These are phyloP conservation scores for Otocyon megalotis DNA, from an alignment of 2,113 vertebrate species.

Conservation along the genomic window DNA sequence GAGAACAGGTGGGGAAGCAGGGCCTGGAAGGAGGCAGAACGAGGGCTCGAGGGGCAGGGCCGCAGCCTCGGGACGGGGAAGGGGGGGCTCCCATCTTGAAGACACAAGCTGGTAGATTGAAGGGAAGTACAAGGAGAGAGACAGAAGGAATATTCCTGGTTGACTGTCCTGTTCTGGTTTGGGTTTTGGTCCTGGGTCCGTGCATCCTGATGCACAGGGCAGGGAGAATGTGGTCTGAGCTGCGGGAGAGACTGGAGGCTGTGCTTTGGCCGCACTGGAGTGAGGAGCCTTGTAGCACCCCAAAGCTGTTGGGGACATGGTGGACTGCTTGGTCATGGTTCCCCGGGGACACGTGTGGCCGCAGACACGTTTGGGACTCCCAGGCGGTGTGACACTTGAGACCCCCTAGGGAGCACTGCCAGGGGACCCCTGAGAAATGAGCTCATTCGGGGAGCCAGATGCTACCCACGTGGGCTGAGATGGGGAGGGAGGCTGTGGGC, in stretches of 20 bases:
- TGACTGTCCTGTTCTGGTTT: too few relatives aligned
- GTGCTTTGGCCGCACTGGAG: too few relatives aligned
- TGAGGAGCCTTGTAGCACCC: fast-evolving
- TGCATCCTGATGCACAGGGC: background rate
- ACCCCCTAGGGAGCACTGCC: too few relatives aligned
- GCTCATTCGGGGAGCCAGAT: background rate
- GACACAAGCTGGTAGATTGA: background rate
- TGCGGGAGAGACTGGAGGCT: fast-evolving
- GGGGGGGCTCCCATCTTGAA: background rate
- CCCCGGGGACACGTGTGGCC: background rate
- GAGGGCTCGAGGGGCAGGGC: too few relatives aligned
- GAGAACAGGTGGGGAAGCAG: too few relatives aligned
- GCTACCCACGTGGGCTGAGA: background rate
- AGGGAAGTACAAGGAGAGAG: background rate
- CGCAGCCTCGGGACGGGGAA: background rate
- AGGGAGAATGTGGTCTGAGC: fast-evolving
- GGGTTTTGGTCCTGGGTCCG: fast-evolving
- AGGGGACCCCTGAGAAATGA: background rate
- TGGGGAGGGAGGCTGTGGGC: fast-evolving
- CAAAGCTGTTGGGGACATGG: fast-evolving
- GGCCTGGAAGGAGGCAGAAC: background rate
- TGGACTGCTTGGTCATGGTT: fast-evolving
- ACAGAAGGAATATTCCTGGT: fast-evolving
- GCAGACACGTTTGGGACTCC: fast-evolving
- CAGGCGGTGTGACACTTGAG: background rate